Conservation (phyloP, 2,888 invertebrate genomes). For the Cetonia aurata region DNA sequence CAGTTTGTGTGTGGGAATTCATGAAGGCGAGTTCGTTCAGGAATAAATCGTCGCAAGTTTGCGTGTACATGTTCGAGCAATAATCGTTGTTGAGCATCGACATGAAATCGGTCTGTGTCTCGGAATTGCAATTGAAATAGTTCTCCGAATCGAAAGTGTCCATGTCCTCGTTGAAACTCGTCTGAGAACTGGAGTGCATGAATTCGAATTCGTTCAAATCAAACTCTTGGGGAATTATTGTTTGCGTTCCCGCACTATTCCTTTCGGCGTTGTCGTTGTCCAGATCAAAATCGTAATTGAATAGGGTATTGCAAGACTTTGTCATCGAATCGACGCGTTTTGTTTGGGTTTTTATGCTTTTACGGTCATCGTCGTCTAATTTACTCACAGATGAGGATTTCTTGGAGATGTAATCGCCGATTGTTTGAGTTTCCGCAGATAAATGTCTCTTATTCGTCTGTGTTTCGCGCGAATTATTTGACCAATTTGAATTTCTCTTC, state of each 20-base stretch:
- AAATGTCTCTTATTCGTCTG: conserved; percentile 58
- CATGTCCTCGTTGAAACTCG: conserved; percentile 52
- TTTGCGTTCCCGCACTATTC: conserved; percentile 62
- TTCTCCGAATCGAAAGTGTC: conserved; percentile 58
- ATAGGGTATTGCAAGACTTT: conserved; percentile 62
- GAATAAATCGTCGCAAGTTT: conserved; percentile 71
- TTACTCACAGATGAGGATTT: conserved; percentile 48
- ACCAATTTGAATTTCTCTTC: conserved; percentile 46
- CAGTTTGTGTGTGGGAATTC: conserved; percentile 76
- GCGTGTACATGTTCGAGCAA: conserved; percentile 62
- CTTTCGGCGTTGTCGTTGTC: conserved; percentile 52
- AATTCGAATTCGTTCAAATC: conserved; percentile 54
- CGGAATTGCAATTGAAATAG: conserved; percentile 69
- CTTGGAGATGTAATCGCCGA: conserved; percentile 58
- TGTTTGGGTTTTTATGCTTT: conserved; percentile 57
- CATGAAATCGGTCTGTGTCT: conserved; percentile 73
- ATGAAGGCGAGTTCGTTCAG: conserved; percentile 70
- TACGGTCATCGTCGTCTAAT: conserved; percentile 41
- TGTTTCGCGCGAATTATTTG: conserved; percentile 59
- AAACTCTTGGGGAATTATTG: conserved; percentile 51
- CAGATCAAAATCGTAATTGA: conserved; percentile 57
- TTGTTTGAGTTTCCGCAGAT: conserved; percentile 66
- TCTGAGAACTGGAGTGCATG: conserved; percentile 55
- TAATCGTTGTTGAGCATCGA: conserved; percentile 61
- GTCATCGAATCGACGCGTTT: conserved; percentile 54